Percentiles rank a stretch among this genome's conserved stretches.
Evolutionary conservation across 2,113 vertebrate species (phyloP).

Genomic region (Microtus montanus): DNA sequence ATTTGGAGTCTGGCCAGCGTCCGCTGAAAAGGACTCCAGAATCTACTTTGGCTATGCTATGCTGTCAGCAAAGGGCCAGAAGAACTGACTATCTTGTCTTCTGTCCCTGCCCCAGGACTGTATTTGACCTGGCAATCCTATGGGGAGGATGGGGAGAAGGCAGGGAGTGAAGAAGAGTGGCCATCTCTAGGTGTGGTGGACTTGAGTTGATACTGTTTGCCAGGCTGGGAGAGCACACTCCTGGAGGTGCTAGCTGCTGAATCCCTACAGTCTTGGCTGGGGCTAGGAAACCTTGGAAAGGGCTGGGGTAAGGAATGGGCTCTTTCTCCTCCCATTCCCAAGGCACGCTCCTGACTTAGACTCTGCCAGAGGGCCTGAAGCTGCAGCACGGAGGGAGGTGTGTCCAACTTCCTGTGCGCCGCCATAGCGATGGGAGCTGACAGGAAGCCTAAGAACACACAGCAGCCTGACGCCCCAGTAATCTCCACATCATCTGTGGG

Average conservation of each 20-base stretch:
- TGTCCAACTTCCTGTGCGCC: slow-evolving; percentile 70
- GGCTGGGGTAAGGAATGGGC: slow-evolving; percentile 75
- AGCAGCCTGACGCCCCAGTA: slow-evolving; percentile 75
- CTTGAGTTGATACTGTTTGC: slow-evolving; percentile 27
- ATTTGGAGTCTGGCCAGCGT: not conserved
- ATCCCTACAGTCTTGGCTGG: slow-evolving; percentile 40
- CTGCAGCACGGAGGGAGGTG: slow-evolving; percentile 77
- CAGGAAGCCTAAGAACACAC: slow-evolving; percentile 81
- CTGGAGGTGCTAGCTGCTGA: slow-evolving; percentile 52
- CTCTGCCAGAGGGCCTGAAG: not conserved
- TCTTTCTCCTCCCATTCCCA: slow-evolving; percentile 29
- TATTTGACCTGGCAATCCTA: not conserved
- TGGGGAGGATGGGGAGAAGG: not conserved
- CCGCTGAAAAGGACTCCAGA: not conserved
- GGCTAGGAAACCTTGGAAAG: slow-evolving; percentile 80
- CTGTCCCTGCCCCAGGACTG: not conserved
- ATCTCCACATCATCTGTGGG: slow-evolving; percentile 78
- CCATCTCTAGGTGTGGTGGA: not conserved
- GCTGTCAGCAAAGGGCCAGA: not conserved
- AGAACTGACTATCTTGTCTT: not conserved
- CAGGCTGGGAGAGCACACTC: slow-evolving; percentile 64
- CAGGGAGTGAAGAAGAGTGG: not conserved
- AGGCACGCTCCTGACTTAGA: not conserved
- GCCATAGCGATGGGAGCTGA: slow-evolving; percentile 84
- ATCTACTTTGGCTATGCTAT: not conserved